Evolutionary conservation across 2,113 vertebrate genomes (phyloP).

Genomic region (Mus musculus): DNA sequence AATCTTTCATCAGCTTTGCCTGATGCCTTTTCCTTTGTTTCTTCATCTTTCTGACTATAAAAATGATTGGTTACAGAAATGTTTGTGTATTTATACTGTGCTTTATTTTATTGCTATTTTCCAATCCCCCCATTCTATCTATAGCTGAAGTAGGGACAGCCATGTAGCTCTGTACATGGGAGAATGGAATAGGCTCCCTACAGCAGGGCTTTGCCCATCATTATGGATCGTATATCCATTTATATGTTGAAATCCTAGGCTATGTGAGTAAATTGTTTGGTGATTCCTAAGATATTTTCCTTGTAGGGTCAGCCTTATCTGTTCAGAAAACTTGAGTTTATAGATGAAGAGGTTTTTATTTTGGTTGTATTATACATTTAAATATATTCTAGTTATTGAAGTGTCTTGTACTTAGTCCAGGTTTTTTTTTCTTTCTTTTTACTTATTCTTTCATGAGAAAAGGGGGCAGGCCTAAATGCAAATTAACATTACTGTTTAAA

Average conservation of each 20-base stretch:
- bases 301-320: slow-evolving; percentile 81
- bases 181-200: background rate
- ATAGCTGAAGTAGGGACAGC: background rate
- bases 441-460: slow-evolving; percentile 84
- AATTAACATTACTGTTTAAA: slow-evolving; percentile 92
- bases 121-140: slow-evolving; percentile 56
- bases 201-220: slow-evolving; percentile 38
- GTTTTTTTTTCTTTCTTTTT: slow-evolving; percentile 65
- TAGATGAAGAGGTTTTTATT: slow-evolving; percentile 70
- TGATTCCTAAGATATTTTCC: slow-evolving; percentile 78
- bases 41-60: background rate
- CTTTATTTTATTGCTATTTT: slow-evolving; percentile 61
- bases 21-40: slow-evolving; percentile 2
- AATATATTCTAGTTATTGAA: slow-evolving; percentile 69
- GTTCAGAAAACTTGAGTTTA: slow-evolving; percentile 77
- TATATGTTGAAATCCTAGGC: slow-evolving; percentile 55
- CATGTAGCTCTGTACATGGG: background rate
- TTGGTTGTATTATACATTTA: slow-evolving; percentile 28
- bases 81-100: slow-evolving; percentile 22
- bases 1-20: slow-evolving; percentile 64
- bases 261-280: slow-evolving; percentile 81
- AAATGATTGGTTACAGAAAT: slow-evolving; percentile 10
- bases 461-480: slow-evolving; percentile 89
- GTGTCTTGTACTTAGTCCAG: slow-evolving; percentile 81
- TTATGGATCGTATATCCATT: slow-evolving; percentile 48